Percentiles rank a stretch among this genome's conserved stretches.
Conservation (phyloP, 1,140 invertebrate species). For the Myzus persicae region DNA sequence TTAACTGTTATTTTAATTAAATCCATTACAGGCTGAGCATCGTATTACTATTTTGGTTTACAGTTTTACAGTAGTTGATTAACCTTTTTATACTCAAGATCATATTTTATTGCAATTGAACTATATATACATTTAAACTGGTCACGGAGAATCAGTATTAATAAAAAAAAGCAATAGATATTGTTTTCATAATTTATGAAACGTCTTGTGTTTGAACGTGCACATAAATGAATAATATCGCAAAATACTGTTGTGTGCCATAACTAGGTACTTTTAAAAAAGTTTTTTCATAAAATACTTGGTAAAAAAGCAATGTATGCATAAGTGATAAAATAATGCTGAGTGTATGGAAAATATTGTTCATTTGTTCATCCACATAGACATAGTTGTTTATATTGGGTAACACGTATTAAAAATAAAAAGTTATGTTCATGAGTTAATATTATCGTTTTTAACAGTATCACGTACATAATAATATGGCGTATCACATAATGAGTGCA, state of each 20-base stretch:
- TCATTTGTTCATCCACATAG: background rate
- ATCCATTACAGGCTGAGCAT: background rate
- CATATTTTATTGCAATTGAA: background rate
- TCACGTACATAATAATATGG: background rate
- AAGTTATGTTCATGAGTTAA: background rate
- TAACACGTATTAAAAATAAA: conserved; percentile 19
- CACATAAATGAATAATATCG: background rate
- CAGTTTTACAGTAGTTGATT: background rate
- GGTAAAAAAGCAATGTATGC: background rate
- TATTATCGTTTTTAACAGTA: background rate
- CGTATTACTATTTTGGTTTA: background rate
- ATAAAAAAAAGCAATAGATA: background rate
- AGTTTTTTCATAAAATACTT: background rate
- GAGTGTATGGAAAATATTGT: background rate
- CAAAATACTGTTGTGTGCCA: background rate
- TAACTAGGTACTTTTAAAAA: background rate
- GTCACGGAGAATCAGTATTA: background rate
- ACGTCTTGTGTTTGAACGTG: background rate
- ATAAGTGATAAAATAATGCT: conserved; percentile 3
- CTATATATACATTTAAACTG: background rate
- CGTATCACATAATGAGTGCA: background rate
- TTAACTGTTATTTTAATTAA: background rate
- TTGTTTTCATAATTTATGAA: background rate
- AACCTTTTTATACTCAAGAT: background rate
- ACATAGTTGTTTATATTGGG: background rate